Percentiles rank a stretch among this genome's conserved stretches.
Evolutionary conservation across 2,888 invertebrate species (phyloP).

Genomic region (Drosophila aldrichi): DNA sequence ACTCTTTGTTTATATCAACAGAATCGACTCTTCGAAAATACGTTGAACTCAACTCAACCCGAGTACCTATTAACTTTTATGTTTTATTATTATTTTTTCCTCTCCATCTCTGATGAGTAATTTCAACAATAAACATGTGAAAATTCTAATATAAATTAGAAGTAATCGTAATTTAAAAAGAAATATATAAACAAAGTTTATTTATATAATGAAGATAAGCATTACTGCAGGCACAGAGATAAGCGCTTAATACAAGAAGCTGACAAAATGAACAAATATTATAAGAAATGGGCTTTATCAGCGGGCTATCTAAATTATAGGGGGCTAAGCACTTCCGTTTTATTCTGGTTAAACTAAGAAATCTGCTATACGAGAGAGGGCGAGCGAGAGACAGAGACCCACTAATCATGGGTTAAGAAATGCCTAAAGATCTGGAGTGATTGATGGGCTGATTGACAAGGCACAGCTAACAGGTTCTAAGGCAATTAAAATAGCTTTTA

Average conservation of each 20-base stretch:
- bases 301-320: not conserved
- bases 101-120: conserved; percentile 11
- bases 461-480: no score
- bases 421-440: not conserved
- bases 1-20: conserved; percentile 47
- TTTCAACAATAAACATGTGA: conserved; percentile 27
- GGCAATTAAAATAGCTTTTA: not conserved
- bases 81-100: not conserved
- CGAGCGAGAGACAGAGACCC: no score
- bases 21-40: conserved; percentile 54
- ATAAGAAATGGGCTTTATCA: not conserved
- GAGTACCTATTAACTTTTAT: conserved; percentile 24
- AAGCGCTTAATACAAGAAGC: conserved; percentile 18
- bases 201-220: conserved; percentile 33
- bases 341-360: not conserved
- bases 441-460: not conserved
- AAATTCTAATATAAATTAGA: conserved; percentile 1
- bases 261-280: conserved; percentile 7
- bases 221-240: conserved; percentile 23
- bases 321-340: conserved; percentile 23
- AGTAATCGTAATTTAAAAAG: conserved; percentile 1
- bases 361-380: not conserved
- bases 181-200: not conserved
- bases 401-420: not conserved
- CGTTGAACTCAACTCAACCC: conserved; percentile 32